A percentile compares a stretch with the other conserved stretches of the same genome.
Evolutionary conservation across 2,113 vertebrate species (phyloP).

Genomic region (Amazona vittata): DNA sequence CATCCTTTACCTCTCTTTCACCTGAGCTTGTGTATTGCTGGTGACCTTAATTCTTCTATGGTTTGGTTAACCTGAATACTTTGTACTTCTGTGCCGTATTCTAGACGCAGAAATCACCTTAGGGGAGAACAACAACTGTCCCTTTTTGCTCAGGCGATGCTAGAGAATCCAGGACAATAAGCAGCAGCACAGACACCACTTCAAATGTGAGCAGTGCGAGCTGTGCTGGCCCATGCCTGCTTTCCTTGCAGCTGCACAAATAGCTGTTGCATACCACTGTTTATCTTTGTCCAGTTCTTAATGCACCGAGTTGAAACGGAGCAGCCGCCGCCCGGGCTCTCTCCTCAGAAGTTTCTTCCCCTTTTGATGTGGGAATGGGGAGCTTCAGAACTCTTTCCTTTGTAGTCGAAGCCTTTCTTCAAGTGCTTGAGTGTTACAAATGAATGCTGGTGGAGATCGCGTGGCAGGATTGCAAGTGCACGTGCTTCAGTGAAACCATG

Average conservation of each 20-base stretch:
- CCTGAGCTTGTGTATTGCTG: neutral
- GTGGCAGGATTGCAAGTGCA: neutral
- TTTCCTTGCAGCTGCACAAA: constrained; percentile 46
- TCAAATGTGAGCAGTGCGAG: neutral
- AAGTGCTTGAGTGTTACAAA: neutral
- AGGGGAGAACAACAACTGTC: neutral
- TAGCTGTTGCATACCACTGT: neutral
- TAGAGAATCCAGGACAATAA: neutral
- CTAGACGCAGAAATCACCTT: neutral
- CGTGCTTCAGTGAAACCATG: neutral
- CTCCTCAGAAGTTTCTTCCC: neutral
- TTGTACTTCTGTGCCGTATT: neutral
- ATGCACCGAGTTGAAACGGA: neutral
- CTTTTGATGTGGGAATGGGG: neutral
- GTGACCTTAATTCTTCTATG: neutral
- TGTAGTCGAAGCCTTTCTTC: neutral
- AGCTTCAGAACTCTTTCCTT: neutral
- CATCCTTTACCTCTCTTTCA: neutral
- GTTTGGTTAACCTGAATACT: neutral
- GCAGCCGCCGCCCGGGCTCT: neutral
- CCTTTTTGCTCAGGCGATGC: neutral
- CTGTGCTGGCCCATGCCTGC: neutral
- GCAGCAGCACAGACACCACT: neutral
- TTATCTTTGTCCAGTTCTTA: neutral
- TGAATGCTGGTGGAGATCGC: neutral